Conservation (phyloP, 2,797 vertebrate genomes). For the Rhabdophis nuchalis region DNA sequence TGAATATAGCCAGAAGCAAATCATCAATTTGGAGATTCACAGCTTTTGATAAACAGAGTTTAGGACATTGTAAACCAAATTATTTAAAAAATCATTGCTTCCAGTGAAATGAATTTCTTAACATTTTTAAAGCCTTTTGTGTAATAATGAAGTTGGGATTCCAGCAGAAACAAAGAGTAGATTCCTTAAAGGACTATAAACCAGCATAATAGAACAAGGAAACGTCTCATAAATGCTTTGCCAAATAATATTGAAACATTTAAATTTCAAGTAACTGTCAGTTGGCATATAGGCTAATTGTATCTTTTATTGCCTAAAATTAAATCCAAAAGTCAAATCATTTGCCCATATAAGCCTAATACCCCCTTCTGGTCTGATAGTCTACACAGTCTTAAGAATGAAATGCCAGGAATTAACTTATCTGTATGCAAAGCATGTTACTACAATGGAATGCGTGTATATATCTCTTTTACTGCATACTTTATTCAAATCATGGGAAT, state of each 20-base stretch:
- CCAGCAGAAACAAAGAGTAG: constrained; percentile 26
- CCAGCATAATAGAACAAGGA: constrained; percentile 9
- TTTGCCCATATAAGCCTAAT: neutral
- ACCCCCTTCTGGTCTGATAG: neutral
- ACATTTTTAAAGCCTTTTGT: neutral
- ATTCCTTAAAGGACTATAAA: constrained; percentile 22
- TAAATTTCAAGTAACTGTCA: neutral
- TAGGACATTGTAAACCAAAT: neutral
- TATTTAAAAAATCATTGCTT: neutral
- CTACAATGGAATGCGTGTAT: neutral
- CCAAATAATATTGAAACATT: constrained; percentile 7
- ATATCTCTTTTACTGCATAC: neutral
- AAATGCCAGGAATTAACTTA: neutral
- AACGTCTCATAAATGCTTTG: neutral
- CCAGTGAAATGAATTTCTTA: constrained; percentile 6
- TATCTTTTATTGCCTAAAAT: neutral
- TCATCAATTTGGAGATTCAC: neutral
- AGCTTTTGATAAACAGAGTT: neutral
- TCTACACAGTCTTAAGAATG: neutral
- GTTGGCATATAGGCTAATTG: neutral
- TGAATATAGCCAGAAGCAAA: neutral
- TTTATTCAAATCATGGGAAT: neutral
- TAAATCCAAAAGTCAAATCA: neutral
- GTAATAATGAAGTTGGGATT: constrained; percentile 15
- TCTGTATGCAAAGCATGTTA: neutral